Conservation (phyloP, 2,113 vertebrate genomes). For the Callopanchax toddi region DNA sequence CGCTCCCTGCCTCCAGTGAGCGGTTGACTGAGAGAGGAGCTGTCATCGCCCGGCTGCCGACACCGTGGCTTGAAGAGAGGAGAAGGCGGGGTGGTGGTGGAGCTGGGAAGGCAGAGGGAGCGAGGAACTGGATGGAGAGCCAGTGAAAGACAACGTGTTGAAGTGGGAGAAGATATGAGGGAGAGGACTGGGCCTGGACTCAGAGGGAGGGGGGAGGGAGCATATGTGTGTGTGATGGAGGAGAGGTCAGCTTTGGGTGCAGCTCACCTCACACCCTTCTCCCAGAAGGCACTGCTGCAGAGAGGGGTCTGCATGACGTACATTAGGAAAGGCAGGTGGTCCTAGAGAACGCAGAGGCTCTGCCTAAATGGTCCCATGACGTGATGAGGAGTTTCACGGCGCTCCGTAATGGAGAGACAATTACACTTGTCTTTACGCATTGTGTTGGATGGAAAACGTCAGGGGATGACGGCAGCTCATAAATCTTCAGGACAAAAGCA, state of each 20-base stretch:
- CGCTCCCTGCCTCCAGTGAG: constrained; percentile 70
- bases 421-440: constrained; percentile 46
- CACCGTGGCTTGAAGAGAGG: constrained; percentile 49
- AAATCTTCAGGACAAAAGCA: constrained; percentile 49
- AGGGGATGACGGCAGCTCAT: constrained; percentile 51
- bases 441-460: constrained; percentile 40
- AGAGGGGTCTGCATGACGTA: constrained; percentile 57
- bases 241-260: constrained; percentile 52
- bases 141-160: constrained; percentile 47
- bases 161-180: constrained; percentile 48
- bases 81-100: neutral
- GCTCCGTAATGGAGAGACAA: constrained; percentile 42
- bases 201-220: neutral
- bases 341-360: constrained; percentile 17
- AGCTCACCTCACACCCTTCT: constrained; percentile 67
- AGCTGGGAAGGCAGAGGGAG: neutral
- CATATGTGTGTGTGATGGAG: constrained; percentile 44
- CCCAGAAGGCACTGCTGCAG: constrained; percentile 47
- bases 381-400: constrained; percentile 51
- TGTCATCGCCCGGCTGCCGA: constrained; percentile 70
- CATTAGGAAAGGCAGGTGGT: constrained; percentile 51
- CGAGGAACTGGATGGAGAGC: constrained; percentile 34
- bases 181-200: constrained; percentile 30
- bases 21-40: constrained; percentile 68
- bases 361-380: constrained; percentile 55